A percentile compares a stretch with the other conserved stretches of the same genome.
Evolutionary conservation across 2,113 vertebrate species (phyloP).

Genomic region (Mohoua ochrocephala): DNA sequence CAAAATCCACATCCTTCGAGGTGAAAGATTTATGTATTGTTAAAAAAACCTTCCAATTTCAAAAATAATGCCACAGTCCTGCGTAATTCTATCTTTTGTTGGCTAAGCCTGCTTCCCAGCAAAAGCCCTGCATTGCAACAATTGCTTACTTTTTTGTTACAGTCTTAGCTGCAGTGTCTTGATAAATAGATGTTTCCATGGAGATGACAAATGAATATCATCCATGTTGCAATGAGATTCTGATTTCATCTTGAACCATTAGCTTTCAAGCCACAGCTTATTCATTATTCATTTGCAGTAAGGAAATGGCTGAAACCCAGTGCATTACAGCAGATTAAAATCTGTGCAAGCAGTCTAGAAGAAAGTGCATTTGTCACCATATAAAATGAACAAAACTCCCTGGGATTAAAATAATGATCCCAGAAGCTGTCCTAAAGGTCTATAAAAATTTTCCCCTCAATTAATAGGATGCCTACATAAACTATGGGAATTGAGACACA

Average conservation of each 20-base stretch:
- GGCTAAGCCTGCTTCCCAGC: neutral
- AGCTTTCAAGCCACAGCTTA: slow-evolving; percentile 66
- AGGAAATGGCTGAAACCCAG: slow-evolving; percentile 64
- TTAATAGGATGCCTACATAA: neutral
- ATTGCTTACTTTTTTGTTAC: slow-evolving; percentile 21
- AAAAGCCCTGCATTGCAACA: neutral
- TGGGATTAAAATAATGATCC: neutral
- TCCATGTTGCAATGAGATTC: slow-evolving; percentile 60
- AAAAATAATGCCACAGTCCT: neutral
- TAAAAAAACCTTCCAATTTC: neutral
- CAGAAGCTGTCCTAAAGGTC: neutral
- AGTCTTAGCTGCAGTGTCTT: slow-evolving; percentile 37
- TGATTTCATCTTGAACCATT: slow-evolving; percentile 74
- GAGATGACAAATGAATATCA: slow-evolving; percentile 66
- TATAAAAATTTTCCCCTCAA: neutral
- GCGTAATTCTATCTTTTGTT: neutral
- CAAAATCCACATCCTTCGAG: neutral
- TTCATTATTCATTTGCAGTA: slow-evolving; percentile 72
- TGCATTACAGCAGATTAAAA: slow-evolving; percentile 31
- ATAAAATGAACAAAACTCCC: neutral
- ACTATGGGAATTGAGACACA: neutral
- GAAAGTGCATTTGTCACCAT: neutral
- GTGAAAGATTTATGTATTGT: neutral
- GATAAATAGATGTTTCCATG: slow-evolving; percentile 68
- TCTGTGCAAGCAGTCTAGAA: neutral